phyloP scores from a whole-genome alignment of 2,888 invertebrate species.

The Orthonevra nobilis region DNA sequence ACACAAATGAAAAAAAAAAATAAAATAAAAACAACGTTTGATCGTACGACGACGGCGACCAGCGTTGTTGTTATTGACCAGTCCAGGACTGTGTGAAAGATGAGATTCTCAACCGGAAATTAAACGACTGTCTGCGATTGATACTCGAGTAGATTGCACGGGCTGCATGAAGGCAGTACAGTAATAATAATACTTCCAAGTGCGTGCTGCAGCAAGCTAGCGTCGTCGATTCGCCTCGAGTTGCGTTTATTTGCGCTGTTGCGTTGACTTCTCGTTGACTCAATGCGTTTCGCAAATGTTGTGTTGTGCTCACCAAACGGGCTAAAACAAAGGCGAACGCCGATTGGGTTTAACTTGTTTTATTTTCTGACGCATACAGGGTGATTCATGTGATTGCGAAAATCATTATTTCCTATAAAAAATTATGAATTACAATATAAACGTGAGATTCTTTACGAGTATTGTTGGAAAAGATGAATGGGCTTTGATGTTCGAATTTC shows the following conservation, averaged over 20 bases:
- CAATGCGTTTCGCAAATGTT: not conserved
- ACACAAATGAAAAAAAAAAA: conserved; percentile 8
- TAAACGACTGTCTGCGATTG: conserved; percentile 24
- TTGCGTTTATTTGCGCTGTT: not conserved
- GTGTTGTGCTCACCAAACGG: conserved; percentile 2
- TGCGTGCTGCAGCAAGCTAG: conserved; percentile 21
- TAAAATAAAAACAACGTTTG: conserved; percentile 24
- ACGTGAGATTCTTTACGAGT: too few species aligned
- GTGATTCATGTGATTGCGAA: conserved; percentile 16
- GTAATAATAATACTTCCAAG: conserved; percentile 11
- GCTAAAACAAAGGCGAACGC: conserved; percentile 3
- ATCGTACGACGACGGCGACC: conserved; percentile 19
- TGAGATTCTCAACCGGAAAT: conserved; percentile 56
- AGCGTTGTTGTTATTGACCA: conserved; percentile 7
- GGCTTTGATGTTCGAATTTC: too few species aligned
- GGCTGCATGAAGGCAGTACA: conserved; percentile 2
- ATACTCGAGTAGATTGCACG: conserved; percentile 11
- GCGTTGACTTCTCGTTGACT: not conserved
- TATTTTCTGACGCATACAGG: not conserved
- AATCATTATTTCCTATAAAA: not conserved
- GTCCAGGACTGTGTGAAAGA: too few species aligned
- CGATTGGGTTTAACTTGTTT: not conserved
- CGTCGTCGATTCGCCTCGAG: too few species aligned
- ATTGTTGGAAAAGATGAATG: too few species aligned
- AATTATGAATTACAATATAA: too few species aligned